phyloP scores from a whole-genome alignment of 37 sponge, comb jelly and placozoan species.

The Bolinopsis microptera region DNA sequence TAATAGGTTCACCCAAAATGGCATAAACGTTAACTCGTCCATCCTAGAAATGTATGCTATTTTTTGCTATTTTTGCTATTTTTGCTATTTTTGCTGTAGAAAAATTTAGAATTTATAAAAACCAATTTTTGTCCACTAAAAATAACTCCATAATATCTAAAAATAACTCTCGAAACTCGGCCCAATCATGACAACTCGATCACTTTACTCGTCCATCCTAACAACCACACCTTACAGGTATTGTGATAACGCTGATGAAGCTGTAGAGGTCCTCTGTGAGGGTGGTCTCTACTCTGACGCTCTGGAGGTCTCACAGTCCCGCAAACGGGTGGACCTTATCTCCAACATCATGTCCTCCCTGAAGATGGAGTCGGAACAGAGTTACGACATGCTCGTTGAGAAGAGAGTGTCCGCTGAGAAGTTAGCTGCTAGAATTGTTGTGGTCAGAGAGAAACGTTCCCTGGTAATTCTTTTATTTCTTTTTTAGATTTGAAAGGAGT shows the following conservation, averaged over 20 bases:
- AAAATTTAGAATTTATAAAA: no score
- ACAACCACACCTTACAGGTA: not conserved
- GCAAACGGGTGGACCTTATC: not conserved
- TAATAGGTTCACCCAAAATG: no score
- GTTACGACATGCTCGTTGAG: not conserved
- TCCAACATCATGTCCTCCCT: not conserved
- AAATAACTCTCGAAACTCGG: no score
- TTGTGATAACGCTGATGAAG: not conserved
- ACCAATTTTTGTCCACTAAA: no score
- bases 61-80: no score
- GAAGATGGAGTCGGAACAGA: not conserved
- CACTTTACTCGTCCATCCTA: not conserved
- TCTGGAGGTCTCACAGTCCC: not conserved
- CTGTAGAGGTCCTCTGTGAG: constrained; percentile 4
- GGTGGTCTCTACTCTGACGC: constrained; percentile 16
- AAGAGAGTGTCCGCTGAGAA: not conserved
- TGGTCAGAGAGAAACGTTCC: not conserved
- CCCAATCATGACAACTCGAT: no score
- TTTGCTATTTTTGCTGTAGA: no score
- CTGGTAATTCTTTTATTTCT: no score
- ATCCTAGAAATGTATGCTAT: no score
- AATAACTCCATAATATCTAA: no score
- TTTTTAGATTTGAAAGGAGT: no score
- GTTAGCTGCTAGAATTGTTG: not conserved
- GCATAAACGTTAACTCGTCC: no score